A percentile compares a stretch with the other conserved stretches of the same genome.
These are phyloP conservation scores for Lissonota sp. DNA, from an alignment of 2,888 invertebrate species.

Conservation along the genomic window DNA sequence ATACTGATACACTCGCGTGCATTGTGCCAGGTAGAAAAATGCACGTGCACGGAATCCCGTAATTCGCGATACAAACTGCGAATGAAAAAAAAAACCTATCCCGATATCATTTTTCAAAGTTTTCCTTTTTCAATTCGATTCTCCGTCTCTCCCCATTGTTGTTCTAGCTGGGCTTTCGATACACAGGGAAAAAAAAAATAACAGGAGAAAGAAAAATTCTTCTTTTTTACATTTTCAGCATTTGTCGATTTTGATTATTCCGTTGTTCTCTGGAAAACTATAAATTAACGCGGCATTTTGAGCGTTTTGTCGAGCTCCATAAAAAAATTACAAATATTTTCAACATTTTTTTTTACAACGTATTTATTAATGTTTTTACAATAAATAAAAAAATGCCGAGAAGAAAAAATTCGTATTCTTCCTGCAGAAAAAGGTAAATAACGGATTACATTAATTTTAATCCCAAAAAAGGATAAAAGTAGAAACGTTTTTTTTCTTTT, in stretches of 20 bases:
- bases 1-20: constrained; percentile 35
- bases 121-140: not conserved
- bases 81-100: not conserved
- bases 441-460: too few relatives aligned
- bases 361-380: too few relatives aligned
- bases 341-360: too few relatives aligned
- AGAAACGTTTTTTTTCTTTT: too few relatives aligned
- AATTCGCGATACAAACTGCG: constrained; percentile 25
- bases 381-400: too few relatives aligned
- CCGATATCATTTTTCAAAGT: not conserved
- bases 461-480: too few relatives aligned
- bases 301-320: too few relatives aligned
- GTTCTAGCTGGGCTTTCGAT: too few relatives aligned
- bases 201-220: not conserved
- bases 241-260: not conserved
- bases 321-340: too few relatives aligned
- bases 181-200: not conserved
- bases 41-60: constrained; percentile 49
- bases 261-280: not conserved
- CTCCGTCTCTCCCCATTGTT: not conserved
- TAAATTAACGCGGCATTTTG: too few relatives aligned
- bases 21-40: constrained; percentile 18
- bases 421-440: too few relatives aligned
- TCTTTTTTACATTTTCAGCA: not conserved
- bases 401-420: too few relatives aligned